Conservation (phyloP, 2,888 invertebrate genomes). For the Entomobrya multifasciata region DNA sequence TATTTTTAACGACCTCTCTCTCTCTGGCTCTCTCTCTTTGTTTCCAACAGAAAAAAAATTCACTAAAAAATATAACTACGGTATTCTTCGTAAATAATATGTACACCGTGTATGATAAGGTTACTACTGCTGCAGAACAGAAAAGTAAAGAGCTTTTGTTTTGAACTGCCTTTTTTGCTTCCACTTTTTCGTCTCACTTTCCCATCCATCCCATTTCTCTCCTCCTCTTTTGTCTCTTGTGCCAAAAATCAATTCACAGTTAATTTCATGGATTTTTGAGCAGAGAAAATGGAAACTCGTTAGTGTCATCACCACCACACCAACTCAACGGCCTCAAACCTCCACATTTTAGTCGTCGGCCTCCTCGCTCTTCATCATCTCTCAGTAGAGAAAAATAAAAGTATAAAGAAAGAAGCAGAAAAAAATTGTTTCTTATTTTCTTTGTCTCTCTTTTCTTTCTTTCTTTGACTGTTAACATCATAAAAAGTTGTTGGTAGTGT, state of each 20-base stretch:
- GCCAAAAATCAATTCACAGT: conserved; percentile 55
- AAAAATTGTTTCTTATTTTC: no score
- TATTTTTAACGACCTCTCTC: neutral
- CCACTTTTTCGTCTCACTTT: neutral
- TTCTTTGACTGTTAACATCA: no score
- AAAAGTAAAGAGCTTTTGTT: neutral
- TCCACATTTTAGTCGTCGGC: conserved; percentile 8
- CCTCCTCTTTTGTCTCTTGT: conserved; percentile 52
- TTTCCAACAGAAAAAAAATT: no score
- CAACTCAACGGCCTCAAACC: neutral
- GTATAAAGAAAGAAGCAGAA: neutral
- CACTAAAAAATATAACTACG: no score
- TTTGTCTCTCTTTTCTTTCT: no score
- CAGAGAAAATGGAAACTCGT: conserved; percentile 69
- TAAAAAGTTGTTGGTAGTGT: no score
- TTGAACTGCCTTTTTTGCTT: neutral
- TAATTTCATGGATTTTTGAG: conserved; percentile 61
- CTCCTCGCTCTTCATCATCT: neutral
- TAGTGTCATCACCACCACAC: conserved; percentile 44
- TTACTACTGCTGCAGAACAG: no score
- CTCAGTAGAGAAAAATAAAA: neutral
- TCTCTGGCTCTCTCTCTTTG: neutral
- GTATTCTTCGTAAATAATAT: no score
- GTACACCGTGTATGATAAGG: no score
- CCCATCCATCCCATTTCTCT: no score